phyloP scores from a whole-genome alignment of 2,797 vertebrate species.

The Tolypeutes matacus region DNA sequence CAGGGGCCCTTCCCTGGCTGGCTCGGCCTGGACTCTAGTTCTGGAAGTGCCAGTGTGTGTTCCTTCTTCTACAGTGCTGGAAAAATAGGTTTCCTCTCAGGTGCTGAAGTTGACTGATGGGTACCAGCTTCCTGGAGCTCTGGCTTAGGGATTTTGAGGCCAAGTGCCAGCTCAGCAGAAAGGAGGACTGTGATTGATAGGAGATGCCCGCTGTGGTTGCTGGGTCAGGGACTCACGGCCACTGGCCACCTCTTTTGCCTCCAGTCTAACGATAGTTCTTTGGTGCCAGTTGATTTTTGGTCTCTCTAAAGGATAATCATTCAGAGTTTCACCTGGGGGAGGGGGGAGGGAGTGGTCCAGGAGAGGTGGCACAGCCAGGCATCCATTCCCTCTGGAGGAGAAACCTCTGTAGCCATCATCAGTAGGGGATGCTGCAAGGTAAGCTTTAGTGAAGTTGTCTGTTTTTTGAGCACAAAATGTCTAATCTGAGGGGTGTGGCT shows the following conservation, averaged over 20 bases:
- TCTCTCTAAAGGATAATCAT: background rate
- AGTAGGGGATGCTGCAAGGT: background rate
- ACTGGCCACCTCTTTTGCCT: fast-evolving
- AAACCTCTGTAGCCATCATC: background rate
- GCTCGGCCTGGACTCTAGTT: background rate
- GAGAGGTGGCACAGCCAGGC: fast-evolving
- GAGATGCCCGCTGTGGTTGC: fast-evolving
- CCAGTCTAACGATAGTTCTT: too few relatives aligned
- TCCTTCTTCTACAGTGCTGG: background rate
- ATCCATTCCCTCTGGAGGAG: background rate
- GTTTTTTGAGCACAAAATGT: background rate
- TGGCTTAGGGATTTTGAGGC: background rate
- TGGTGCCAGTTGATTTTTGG: background rate
- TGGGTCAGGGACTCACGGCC: fast-evolving
- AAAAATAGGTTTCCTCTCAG: background rate
- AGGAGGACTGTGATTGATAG: background rate
- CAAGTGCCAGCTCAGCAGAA: background rate
- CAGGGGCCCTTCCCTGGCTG: background rate
- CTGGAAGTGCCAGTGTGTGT: background rate
- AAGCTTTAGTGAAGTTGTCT: fast-evolving
- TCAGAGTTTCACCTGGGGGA: background rate
- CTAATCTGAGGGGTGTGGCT: background rate
- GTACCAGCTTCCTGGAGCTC: background rate
- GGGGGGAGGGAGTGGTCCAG: background rate
- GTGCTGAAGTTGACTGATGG: background rate